phyloP scores from a whole-genome alignment of 2,113 vertebrate genomes.

The Gila orcuttii region DNA sequence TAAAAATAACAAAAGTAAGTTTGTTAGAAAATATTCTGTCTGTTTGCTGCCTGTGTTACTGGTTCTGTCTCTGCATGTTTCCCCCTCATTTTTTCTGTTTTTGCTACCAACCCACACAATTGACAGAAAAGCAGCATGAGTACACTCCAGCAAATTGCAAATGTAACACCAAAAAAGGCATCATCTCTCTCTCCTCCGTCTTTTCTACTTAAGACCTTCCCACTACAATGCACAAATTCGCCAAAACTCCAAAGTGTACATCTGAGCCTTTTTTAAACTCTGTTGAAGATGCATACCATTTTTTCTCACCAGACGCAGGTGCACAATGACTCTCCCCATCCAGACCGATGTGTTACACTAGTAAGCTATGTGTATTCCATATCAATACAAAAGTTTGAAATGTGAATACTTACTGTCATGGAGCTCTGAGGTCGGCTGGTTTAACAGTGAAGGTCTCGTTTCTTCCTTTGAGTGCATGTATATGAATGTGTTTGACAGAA shows the following conservation, averaged over 20 bases:
- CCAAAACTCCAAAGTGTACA: constrained; percentile 16
- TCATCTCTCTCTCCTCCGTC: constrained; percentile 33
- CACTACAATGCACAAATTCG: constrained; percentile 37
- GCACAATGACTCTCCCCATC: constrained; percentile 29
- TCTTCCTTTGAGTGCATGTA: constrained; percentile 49
- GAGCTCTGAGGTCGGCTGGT: constrained; percentile 27
- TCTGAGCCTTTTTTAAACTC: constrained; percentile 34
- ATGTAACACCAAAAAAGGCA: constrained; percentile 31
- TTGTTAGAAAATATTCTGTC: constrained; percentile 16
- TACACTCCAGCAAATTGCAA: constrained; percentile 16
- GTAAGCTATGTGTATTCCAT: background rate
- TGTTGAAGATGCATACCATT: background rate
- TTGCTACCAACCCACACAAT: constrained; percentile 54
- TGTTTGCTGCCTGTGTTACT: constrained; percentile 4
- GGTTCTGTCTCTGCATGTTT: constrained; percentile 35
- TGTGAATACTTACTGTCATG: constrained; percentile 41
- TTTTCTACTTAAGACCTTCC: constrained; percentile 39
- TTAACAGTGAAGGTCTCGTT: constrained; percentile 38
- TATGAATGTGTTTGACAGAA: constrained; percentile 52
- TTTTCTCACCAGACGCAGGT: constrained; percentile 10
- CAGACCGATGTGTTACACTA: constrained; percentile 36
- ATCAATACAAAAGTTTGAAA: constrained; percentile 24
- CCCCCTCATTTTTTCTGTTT: background rate
- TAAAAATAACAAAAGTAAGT: background rate
- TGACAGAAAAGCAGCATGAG: constrained; percentile 11